A percentile compares a stretch with the other conserved stretches of the same genome.
Conservation (phyloP, 2,113 vertebrate species). For the Egretta garzetta region DNA sequence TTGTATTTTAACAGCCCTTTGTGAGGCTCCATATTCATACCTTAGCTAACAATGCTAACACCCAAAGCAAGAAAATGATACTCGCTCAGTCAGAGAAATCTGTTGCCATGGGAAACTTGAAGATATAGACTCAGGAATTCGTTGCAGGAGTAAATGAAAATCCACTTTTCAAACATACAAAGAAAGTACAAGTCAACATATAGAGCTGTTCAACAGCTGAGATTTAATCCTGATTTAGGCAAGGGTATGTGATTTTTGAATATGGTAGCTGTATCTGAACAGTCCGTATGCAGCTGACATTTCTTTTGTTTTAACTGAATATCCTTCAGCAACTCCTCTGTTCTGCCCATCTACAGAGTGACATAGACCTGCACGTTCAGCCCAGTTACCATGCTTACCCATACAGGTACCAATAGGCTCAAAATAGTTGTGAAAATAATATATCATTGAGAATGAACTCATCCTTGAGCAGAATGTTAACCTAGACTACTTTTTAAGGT, state of each 20-base stretch:
- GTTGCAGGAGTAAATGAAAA: background rate
- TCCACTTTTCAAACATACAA: background rate
- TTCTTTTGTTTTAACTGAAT: background rate
- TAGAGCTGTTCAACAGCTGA: background rate
- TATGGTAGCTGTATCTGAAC: background rate
- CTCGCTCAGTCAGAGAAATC: conserved; percentile 10
- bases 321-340: background rate
- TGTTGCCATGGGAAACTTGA: conserved; percentile 41
- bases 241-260: background rate
- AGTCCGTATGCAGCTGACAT: background rate
- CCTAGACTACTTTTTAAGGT: background rate
- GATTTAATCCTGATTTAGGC: background rate
- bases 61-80: background rate
- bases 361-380: accelerated
- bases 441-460: background rate
- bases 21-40: background rate
- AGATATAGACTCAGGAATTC: background rate
- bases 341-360: background rate
- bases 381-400: background rate
- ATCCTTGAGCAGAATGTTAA: background rate
- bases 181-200: background rate
- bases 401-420: background rate
- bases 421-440: background rate
- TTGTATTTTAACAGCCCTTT: background rate
- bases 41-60: background rate